A percentile compares a stretch with the other conserved stretches of the same genome.
Conservation (phyloP, 1,140 invertebrate species). For the Microplitis demolitor region DNA sequence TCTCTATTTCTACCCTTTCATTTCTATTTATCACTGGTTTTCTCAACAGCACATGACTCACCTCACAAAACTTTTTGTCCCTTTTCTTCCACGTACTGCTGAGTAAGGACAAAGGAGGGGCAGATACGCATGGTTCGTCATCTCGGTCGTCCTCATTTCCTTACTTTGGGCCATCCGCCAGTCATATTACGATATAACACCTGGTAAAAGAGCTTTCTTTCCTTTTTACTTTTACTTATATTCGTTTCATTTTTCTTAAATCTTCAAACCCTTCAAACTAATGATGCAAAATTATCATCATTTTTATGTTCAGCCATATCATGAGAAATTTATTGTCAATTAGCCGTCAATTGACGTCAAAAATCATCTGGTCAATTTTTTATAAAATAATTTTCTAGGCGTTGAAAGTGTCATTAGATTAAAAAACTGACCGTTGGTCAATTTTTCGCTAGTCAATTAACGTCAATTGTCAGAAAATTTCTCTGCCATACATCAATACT, state of each 20-base stretch:
- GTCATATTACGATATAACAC: background rate
- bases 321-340: too few relatives aligned
- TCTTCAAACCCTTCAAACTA: too few relatives aligned
- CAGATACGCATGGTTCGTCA: background rate
- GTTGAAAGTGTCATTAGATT: too few relatives aligned
- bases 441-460: too few relatives aligned
- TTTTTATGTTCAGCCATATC: too few relatives aligned
- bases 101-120: background rate
- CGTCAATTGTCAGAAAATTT: too few relatives aligned
- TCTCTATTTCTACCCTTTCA: background rate
- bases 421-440: too few relatives aligned
- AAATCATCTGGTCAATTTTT: too few relatives aligned
- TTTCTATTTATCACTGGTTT: conserved; percentile 9
- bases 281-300: too few relatives aligned
- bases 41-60: background rate
- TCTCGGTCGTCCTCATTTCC: conserved; percentile 12
- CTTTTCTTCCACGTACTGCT: background rate
- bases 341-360: too few relatives aligned
- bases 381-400: too few relatives aligned
- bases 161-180: background rate
- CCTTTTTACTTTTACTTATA: background rate
- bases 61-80: background rate
- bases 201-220: background rate
- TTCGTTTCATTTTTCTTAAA: background rate
- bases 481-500: too few relatives aligned